Evolutionary conservation across 2,797 vertebrate genomes (phyloP).

Genomic region (Acanthiza pusilla): DNA sequence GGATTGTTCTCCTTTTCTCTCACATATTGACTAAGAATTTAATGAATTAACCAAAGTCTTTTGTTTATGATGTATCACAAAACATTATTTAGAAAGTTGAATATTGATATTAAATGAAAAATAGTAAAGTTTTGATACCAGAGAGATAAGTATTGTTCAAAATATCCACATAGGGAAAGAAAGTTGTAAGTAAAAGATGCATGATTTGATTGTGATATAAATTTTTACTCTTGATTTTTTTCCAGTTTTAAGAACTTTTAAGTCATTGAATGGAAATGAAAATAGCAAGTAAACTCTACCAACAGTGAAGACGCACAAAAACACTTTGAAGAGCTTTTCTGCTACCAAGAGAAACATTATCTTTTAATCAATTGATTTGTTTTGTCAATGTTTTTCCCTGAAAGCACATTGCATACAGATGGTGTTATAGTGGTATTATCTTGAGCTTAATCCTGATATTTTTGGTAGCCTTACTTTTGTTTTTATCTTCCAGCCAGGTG

Average conservation of each 20-base stretch:
- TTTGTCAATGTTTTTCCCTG: background rate
- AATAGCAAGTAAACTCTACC: background rate
- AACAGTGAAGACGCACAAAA: background rate
- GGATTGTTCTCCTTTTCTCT: background rate
- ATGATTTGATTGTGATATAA: background rate
- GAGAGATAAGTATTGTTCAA: background rate
- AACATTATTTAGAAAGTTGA: background rate
- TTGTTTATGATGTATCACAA: background rate
- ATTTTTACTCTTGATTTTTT: background rate
- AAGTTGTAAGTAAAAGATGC: background rate
- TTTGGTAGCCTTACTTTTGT: background rate
- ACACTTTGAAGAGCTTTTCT: background rate
- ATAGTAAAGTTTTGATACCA: background rate
- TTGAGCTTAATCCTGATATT: background rate
- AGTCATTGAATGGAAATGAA: background rate
- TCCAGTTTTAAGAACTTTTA: background rate
- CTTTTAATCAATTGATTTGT: background rate
- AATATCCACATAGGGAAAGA: background rate
- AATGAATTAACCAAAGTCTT: background rate
- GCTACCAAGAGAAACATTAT: background rate
- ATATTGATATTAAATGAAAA: background rate
- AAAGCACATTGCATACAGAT: background rate
- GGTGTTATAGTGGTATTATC: background rate
- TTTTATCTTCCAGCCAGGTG: constrained; percentile 20
- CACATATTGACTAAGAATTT: background rate